phyloP scores from a whole-genome alignment of 2,888 invertebrate species.

The Drosophila picticornis region DNA sequence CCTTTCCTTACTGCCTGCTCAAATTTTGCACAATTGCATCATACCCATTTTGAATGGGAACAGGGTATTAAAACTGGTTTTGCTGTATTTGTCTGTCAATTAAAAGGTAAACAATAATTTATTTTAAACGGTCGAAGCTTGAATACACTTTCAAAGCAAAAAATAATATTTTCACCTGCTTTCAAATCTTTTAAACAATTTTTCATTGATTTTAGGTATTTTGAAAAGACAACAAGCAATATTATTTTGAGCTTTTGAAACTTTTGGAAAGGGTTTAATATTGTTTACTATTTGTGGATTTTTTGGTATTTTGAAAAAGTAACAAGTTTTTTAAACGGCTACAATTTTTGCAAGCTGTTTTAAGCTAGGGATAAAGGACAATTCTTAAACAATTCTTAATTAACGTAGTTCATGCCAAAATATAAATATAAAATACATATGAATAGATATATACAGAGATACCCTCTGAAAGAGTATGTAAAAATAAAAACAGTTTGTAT shows the following conservation, averaged over 20 bases:
- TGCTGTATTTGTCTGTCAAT: conserved; percentile 69
- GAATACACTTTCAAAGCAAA: background rate
- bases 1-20: no score
- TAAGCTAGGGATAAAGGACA: background rate
- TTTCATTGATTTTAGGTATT: background rate
- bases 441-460: no score
- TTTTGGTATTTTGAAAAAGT: no score
- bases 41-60: background rate
- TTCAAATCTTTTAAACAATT: background rate
- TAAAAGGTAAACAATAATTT: conserved; percentile 36
- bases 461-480: conserved; percentile 1
- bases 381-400: background rate
- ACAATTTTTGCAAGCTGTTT: background rate
- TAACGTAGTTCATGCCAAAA: background rate
- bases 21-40: no score
- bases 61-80: conserved; percentile 57
- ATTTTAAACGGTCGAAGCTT: background rate
- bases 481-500: conserved; percentile 13
- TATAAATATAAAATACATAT: no score
- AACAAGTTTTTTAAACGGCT: no score
- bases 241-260: background rate
- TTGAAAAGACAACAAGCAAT: background rate
- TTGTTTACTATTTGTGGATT: no score
- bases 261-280: background rate
- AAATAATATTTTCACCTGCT: background rate